Evolutionary conservation across 2,113 vertebrate genomes (phyloP).

Genomic region (Gallinago undulata): DNA sequence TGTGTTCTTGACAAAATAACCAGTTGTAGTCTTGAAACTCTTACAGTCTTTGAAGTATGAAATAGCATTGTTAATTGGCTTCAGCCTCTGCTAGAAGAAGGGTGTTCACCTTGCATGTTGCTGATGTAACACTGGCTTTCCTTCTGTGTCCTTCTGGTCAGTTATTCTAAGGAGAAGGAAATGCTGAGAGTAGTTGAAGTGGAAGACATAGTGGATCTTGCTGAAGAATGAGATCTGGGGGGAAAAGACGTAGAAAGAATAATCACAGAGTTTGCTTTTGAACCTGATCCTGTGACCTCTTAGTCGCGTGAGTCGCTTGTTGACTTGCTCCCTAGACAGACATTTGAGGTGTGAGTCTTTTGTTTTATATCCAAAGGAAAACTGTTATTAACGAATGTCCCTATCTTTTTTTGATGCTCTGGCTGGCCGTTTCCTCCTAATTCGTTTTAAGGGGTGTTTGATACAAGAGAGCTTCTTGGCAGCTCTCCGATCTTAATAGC

Average conservation of each 20-base stretch:
- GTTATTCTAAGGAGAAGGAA: not conserved
- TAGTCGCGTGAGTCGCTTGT: not conserved
- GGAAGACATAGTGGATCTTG: not conserved
- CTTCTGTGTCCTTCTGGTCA: not conserved
- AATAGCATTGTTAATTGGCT: not conserved
- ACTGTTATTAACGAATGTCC: not conserved
- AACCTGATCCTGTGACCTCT: not conserved
- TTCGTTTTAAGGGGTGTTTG: constrained; percentile 29
- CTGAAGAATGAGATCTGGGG: not conserved
- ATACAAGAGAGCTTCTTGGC: constrained; percentile 35
- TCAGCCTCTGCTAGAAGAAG: not conserved
- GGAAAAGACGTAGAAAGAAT: not conserved
- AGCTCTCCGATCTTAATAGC: constrained; percentile 37
- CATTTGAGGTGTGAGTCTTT: constrained; percentile 6
- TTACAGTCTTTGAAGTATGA: not conserved
- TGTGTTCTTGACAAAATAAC: not conserved
- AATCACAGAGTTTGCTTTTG: not conserved
- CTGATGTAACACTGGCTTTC: not conserved
- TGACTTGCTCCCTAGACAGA: not conserved
- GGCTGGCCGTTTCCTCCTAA: not conserved
- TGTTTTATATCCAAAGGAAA: not conserved
- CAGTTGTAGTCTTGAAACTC: not conserved
- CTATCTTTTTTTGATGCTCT: not conserved
- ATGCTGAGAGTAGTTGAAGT: not conserved
- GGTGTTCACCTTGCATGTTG: not conserved